phyloP scores from a whole-genome alignment of 2,888 invertebrate species.

The Ophion obscuratus region DNA sequence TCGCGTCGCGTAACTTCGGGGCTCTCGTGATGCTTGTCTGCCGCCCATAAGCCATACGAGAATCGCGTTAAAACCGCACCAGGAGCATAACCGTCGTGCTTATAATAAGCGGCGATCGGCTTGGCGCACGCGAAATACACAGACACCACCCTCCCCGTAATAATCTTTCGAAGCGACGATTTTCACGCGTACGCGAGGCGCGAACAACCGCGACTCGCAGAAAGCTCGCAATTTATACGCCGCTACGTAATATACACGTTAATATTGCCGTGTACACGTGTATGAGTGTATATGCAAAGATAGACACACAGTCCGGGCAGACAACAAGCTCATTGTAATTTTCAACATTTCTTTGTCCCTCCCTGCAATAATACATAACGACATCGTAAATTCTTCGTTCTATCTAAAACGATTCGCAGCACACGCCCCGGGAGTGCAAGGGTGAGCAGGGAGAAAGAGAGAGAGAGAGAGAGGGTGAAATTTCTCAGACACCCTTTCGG shows the following conservation, averaged over 20 bases:
- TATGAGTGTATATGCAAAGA: not conserved
- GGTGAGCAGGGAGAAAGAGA: slow-evolving; percentile 4
- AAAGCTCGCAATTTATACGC: slow-evolving; percentile 59
- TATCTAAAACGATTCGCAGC: slow-evolving; percentile 60
- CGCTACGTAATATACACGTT: slow-evolving; percentile 9
- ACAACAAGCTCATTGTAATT: slow-evolving; percentile 56
- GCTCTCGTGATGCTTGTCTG: slow-evolving; percentile 67
- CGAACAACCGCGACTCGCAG: slow-evolving; percentile 30
- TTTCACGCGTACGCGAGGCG: slow-evolving; percentile 53
- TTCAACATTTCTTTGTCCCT: slow-evolving; percentile 61
- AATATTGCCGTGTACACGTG: not conserved
- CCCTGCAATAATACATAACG: slow-evolving; percentile 53
- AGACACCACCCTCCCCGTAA: slow-evolving; percentile 37
- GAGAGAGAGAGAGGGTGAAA: slow-evolving; percentile 19
- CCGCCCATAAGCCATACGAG: slow-evolving; percentile 26
- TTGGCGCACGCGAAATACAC: slow-evolving; percentile 46
- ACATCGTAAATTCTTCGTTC: slow-evolving; percentile 55
- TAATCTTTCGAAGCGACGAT: slow-evolving; percentile 65
- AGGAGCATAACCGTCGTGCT: slow-evolving; percentile 40
- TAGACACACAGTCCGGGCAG: not conserved
- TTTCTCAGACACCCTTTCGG: slow-evolving; percentile 44
- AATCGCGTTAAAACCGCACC: slow-evolving; percentile 32
- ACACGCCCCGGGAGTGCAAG: slow-evolving; percentile 24
- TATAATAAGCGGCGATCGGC: slow-evolving; percentile 37
- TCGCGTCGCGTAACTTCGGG: slow-evolving; percentile 80